These are phyloP conservation scores for Drosophila punjabiensis DNA, from an alignment of 1,140 invertebrate species.

Conservation along the genomic window DNA sequence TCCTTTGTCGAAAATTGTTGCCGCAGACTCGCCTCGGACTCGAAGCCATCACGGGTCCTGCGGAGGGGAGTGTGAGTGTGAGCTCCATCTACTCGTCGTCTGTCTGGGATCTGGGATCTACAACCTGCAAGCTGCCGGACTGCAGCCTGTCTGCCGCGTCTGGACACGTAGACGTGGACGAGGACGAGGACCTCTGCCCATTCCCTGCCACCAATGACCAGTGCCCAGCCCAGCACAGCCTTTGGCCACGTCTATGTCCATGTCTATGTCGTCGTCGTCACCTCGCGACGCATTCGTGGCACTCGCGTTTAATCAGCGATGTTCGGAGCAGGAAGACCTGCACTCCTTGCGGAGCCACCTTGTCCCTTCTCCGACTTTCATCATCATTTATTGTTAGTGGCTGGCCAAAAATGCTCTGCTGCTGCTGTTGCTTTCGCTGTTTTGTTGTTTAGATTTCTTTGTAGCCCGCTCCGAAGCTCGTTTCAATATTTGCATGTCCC, in stretches of 20 bases:
- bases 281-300: slow-evolving; percentile 79
- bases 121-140: slow-evolving; percentile 45
- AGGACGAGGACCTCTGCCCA: neutral
- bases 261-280: slow-evolving; percentile 73
- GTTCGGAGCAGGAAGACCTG: slow-evolving; percentile 36
- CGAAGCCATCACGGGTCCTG: slow-evolving; percentile 20
- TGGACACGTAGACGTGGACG: slow-evolving; percentile 67
- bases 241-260: slow-evolving; percentile 28
- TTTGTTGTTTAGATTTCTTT: slow-evolving; percentile 82
- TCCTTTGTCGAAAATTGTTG: slow-evolving; percentile 80
- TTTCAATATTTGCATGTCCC: slow-evolving; percentile 78
- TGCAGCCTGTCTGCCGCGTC: slow-evolving; percentile 53
- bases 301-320: slow-evolving; percentile 63
- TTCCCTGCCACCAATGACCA: neutral
- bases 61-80: neutral
- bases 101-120: slow-evolving; percentile 60
- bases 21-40: slow-evolving; percentile 58
- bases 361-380: slow-evolving; percentile 21
- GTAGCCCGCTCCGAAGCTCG: slow-evolving; percentile 54
- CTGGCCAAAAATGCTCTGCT: slow-evolving; percentile 52
- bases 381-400: slow-evolving; percentile 76
- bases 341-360: slow-evolving; percentile 26
- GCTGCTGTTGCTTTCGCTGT: slow-evolving; percentile 28
- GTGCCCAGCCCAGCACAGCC: neutral
- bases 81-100: slow-evolving; percentile 16